phyloP scores from a whole-genome alignment of 2,113 vertebrate genomes.

The Narcine bancroftii region DNA sequence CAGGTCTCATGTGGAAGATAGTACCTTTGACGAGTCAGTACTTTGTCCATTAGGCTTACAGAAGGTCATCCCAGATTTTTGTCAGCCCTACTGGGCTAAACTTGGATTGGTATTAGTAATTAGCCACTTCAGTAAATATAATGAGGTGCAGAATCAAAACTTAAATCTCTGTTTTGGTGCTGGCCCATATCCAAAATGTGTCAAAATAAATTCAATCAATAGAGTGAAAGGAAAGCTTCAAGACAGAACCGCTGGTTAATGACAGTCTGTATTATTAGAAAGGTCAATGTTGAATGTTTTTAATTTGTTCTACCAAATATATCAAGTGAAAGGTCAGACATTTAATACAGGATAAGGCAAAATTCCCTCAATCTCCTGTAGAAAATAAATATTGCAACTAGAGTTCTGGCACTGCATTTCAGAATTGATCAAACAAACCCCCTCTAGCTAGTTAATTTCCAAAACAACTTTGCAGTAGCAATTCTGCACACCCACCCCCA shows the following conservation, averaged over 20 bases:
- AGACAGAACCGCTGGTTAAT: background rate
- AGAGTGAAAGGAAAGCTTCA: background rate
- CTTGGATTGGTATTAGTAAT: background rate
- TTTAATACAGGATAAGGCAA: background rate
- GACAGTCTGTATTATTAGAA: background rate
- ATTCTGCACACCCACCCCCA: no score
- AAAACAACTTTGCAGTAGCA: background rate
- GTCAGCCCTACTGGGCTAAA: background rate
- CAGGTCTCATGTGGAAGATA: no score
- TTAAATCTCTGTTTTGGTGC: background rate
- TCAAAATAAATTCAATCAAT: conserved; percentile 11
- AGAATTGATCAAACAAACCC: background rate
- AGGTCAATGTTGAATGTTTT: background rate
- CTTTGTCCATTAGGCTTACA: no score
- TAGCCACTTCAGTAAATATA: background rate
- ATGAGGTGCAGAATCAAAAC: background rate
- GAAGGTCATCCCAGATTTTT: no score
- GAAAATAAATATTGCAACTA: background rate
- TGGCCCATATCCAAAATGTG: background rate
- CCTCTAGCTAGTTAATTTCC: background rate
- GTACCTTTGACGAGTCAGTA: no score
- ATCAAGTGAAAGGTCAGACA: background rate
- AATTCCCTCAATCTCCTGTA: background rate
- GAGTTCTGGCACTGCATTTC: background rate
- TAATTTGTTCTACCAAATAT: background rate